Base-by-base conservation (phyloP, 2,888 invertebrate species). In the Synergus umbraculus region DNA sequence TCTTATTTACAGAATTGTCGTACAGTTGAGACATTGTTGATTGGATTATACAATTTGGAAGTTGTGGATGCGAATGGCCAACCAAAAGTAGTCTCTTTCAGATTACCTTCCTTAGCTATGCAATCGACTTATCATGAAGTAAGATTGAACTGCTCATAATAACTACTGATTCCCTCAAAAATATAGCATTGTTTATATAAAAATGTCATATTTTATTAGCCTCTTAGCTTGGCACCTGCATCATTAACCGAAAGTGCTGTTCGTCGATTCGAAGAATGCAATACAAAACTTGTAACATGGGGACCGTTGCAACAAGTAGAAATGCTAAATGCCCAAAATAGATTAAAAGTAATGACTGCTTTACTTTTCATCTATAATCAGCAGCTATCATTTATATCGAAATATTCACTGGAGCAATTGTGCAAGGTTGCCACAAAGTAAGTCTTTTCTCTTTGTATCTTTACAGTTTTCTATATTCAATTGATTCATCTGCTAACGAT, bases 41-140 rank as follows among this genome's bases (percentile, higher is more conserved):
- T 94, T 92, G 95, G 95, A 88, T 94, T 98, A 87, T 98, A 97
- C 92, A 98, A 98, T 93, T 95, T 97, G 91, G 98, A 98, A 94
- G 96, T 94, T 78, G 96, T 97, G 79, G 96, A 97, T 93, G 96
- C 96, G 89, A 95, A 95, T 92, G 97, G 97, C 37, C 96, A 97
- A 91, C 96, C 97, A 76, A 97, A 95, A 92, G 95, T 96, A 76
- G 95, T 97, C 81, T 96, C 97, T 76, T 97, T 98, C 92, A 95
- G 98, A 87, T 94, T 98, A 91, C 98, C 98, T 77, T 97, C 97
- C 44, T 93, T 98, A 89, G 97, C 97, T 41, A 97, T 97, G 92
- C 95, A 97, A 82, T 98, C 98, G 65, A 96, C 98, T 88, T 98
- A 97, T 93, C 98, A 98, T 92, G 98, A 98, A 94, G 96, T 95